Evolutionary conservation across 2,797 vertebrate species (phyloP).

Genomic region (Clarias platycephalus): DNA sequence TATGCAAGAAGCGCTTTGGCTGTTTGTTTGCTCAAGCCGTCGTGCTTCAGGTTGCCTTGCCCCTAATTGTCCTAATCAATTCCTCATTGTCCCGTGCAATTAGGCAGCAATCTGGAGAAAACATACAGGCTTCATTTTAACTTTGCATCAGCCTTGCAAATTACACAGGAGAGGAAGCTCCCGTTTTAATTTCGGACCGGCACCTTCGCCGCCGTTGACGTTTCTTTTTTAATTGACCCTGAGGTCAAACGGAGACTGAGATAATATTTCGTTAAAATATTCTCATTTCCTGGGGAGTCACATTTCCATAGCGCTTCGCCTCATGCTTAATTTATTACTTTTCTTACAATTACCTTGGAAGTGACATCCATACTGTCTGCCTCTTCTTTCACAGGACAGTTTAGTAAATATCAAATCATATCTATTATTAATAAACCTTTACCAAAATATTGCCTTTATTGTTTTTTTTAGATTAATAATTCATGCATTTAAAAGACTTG

Average conservation of each 20-base stretch:
- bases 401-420: conserved; percentile 82
- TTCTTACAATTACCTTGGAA: conserved; percentile 77
- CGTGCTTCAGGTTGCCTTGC: conserved; percentile 21
- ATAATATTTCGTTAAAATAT: conserved; percentile 82
- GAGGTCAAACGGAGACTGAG: conserved; percentile 72
- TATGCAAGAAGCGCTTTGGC: neutral
- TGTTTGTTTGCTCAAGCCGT: conserved; percentile 21
- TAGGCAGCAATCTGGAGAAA: conserved; percentile 47
- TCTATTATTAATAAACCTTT: conserved; percentile 79
- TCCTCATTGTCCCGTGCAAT: conserved; percentile 43
- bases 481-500: conserved; percentile 67
- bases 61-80: conserved; percentile 36
- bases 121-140: conserved; percentile 60
- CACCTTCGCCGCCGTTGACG: conserved; percentile 61
- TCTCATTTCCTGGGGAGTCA: conserved; percentile 72
- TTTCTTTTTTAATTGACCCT: conserved; percentile 76
- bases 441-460: conserved; percentile 63
- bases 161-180: conserved; percentile 58
- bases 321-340: conserved; percentile 79
- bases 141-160: conserved; percentile 60
- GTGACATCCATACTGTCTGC: conserved; percentile 74
- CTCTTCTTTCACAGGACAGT: conserved; percentile 72
- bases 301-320: conserved; percentile 75
- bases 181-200: conserved; percentile 59
- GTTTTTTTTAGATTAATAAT: conserved; percentile 69